Evolutionary conservation across 2,113 vertebrate species (phyloP), one percentile per base, ranked within the genome.

Genomic region (Sapajus apella): DNA sequence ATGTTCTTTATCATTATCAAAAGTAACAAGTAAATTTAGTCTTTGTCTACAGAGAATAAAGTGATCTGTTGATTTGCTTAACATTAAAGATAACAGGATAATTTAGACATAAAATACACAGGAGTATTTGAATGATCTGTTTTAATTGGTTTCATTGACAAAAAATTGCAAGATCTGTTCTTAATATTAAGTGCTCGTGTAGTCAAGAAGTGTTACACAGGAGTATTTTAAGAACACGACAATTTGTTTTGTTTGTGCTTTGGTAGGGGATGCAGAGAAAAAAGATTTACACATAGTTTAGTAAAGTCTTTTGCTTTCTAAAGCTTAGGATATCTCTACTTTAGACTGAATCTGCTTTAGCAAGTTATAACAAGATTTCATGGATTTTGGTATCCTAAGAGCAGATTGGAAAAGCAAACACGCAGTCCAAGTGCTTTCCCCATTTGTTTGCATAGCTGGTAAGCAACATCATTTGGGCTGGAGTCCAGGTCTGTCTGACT

Each of bases 21-120:
- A 92, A 30, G 9, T 72, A 92, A 84, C 23, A n/a, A 61, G 52
- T 93, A 91, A 94, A 72, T 18, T 43, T 75, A 81, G 27, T 90
- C 66, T 83, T 95, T 91, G 20, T 82, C 37, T 86, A 68, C 12
- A 84, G 66, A 56, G 77, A 94, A 88, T 47, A 55, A 77, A 91
- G 18, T 43, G 16, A 75, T 61, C 72, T 91, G 0, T 94, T 35
- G 52, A 77, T 43, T 96, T 79, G 25, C 40, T 95, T 87, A 64
- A 80, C n/a, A 87, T 50, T 82, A 95, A 77, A 87, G 75, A 91
- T 30, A 64, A 32, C 30, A 47, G 90, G 66, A 91, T 91, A 8
- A 87, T 87, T 77, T 77, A 70, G 58, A 82, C 32, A 55, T 56
- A 56, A 66, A 82, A 64, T 47, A 23, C 17, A 77, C 6, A 35